Evolutionary conservation across 2,888 invertebrate genomes (phyloP).

Genomic region (Apoderus coryli): DNA sequence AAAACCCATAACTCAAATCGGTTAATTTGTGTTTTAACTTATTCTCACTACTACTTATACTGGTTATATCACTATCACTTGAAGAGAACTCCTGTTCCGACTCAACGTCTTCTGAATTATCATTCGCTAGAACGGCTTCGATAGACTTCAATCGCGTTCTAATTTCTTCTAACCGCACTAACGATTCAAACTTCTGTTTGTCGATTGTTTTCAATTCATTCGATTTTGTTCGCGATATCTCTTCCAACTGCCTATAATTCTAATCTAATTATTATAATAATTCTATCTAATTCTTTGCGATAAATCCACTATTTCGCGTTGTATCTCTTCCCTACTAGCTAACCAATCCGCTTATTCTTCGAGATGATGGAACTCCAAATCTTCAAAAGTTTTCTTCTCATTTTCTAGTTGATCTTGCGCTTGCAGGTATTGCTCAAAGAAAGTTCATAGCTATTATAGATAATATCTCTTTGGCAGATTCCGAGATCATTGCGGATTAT

Average conservation of each 20-base stretch:
- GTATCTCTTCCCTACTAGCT: conserved; percentile 72
- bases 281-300: conserved; percentile 49
- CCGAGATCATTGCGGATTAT: no score
- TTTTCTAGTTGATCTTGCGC: conserved; percentile 70
- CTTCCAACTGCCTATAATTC: conserved; percentile 48
- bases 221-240: conserved; percentile 49
- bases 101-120: conserved; percentile 27
- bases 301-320: conserved; percentile 55
- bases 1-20: conserved; percentile 30
- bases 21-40: conserved; percentile 20
- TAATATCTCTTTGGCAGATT: no score
- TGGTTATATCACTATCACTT: conserved; percentile 38
- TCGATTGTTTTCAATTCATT: conserved; percentile 56
- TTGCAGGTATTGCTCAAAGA: conserved; percentile 54
- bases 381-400: conserved; percentile 77
- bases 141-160: conserved; percentile 48
- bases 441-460: no score
- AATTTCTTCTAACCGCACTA: conserved; percentile 51
- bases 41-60: conserved; percentile 31
- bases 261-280: conserved; percentile 48
- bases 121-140: conserved; percentile 46
- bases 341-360: conserved; percentile 85
- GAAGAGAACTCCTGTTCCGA: conserved; percentile 30
- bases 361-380: conserved; percentile 85
- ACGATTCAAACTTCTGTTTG: conserved; percentile 42